Conservation (phyloP, 2,113 vertebrate genomes). For the Pelvicachromis taeniatus region DNA sequence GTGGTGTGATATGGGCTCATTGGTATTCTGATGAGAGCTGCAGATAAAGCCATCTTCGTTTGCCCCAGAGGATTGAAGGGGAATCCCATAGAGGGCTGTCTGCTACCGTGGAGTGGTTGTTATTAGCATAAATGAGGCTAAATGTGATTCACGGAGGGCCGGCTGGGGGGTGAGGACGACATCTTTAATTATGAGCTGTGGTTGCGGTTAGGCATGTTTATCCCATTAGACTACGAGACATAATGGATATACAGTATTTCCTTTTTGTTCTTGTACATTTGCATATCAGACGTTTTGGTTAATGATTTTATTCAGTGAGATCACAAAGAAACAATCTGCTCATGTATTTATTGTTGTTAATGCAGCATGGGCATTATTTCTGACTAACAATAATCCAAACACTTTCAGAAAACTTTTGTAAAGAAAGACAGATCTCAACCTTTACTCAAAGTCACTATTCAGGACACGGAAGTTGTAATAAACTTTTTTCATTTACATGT, state of each 20-base stretch:
- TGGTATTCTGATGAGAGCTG: constrained; percentile 48
- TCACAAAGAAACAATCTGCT: background rate
- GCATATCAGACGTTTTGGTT: background rate
- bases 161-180: background rate
- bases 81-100: constrained; percentile 34
- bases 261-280: background rate
- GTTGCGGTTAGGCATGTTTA: constrained; percentile 12
- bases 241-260: background rate
- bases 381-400: background rate
- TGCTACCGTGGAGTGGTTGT: background rate
- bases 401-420: background rate
- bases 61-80: constrained; percentile 15
- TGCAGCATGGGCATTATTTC: background rate
- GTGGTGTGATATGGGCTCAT: constrained; percentile 33
- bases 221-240: background rate
- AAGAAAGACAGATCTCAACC: background rate
- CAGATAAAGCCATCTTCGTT: constrained; percentile 32
- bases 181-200: constrained; percentile 21
- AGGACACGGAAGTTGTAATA: background rate
- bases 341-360: background rate
- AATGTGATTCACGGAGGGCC: background rate
- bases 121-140: constrained; percentile 53
- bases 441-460: background rate
- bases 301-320: background rate
- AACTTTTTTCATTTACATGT: background rate